Percentiles rank a stretch among this genome's conserved stretches.
phyloP scores from a whole-genome alignment of 2,888 invertebrate species.

The Dromius quadrimaculatus region DNA sequence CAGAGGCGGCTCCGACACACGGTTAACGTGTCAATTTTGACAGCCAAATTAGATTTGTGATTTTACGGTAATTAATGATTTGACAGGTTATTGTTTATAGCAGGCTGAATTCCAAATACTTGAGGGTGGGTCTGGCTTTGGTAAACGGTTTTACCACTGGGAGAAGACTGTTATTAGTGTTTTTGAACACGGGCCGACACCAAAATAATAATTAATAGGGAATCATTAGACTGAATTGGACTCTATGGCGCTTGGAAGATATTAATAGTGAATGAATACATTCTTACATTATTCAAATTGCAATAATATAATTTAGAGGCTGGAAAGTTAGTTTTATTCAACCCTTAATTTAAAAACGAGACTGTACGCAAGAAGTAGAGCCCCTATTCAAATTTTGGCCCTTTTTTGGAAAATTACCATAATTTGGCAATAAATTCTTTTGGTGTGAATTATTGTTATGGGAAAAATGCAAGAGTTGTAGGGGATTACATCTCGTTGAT shows the following conservation, averaged over 20 bases:
- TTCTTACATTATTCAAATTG: too few relatives aligned
- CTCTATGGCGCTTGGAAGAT: not conserved
- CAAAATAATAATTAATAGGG: slow-evolving; percentile 1
- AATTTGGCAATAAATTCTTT: too few relatives aligned
- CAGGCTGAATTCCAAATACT: not conserved
- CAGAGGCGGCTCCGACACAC: slow-evolving; percentile 2
- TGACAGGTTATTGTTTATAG: slow-evolving; percentile 12
- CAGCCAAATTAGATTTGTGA: slow-evolving; percentile 28
- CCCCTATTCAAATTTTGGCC: too few relatives aligned
- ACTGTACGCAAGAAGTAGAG: too few relatives aligned
- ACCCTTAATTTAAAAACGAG: too few relatives aligned
- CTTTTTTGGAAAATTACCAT: too few relatives aligned
- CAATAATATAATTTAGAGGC: too few relatives aligned
- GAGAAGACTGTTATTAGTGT: slow-evolving; percentile 4
- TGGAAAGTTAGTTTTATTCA: too few relatives aligned
- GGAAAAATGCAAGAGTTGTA: not conserved
- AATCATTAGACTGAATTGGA: not conserved
- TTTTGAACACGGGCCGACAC: not conserved
- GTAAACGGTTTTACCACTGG: slow-evolving; percentile 9
- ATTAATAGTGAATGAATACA: too few relatives aligned
- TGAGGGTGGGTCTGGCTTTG: not conserved
- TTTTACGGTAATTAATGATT: slow-evolving; percentile 20
- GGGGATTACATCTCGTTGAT: not conserved
- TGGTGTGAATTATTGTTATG: too few relatives aligned
- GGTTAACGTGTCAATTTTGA: slow-evolving; percentile 30